A percentile compares a stretch with the other conserved stretches of the same genome.
phyloP scores from a whole-genome alignment of 2,888 invertebrate genomes.

The Drosophila mimica region DNA sequence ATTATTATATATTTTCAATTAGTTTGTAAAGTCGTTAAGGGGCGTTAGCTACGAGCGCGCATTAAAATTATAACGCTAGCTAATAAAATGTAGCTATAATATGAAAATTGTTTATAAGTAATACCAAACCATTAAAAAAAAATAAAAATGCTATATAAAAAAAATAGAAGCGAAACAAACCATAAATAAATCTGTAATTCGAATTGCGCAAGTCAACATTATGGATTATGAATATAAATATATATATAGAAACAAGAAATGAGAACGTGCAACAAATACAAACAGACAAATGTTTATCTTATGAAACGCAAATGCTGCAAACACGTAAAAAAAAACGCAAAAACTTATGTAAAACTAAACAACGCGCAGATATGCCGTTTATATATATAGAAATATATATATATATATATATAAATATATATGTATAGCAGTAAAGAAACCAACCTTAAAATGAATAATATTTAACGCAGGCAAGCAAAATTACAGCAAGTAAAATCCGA shows the following conservation, averaged over 20 bases:
- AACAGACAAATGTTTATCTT: constrained; percentile 60
- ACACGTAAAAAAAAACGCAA: constrained; percentile 38
- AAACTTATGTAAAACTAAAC: constrained; percentile 51
- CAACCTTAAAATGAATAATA: constrained; percentile 36
- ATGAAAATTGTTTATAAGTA: constrained; percentile 80
- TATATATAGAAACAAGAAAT: constrained; percentile 17
- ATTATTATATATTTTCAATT: constrained; percentile 46
- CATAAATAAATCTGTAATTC: constrained; percentile 33
- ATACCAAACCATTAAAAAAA: constrained; percentile 72
- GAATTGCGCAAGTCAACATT: constrained; percentile 62
- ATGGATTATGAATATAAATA: constrained; percentile 10
- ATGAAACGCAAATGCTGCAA: constrained; percentile 50
- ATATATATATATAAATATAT: not conserved
- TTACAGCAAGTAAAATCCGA: constrained; percentile 43
- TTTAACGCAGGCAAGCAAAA: constrained; percentile 43
- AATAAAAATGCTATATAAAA: constrained; percentile 26
- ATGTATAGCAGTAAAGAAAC: constrained; percentile 32
- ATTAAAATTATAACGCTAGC: constrained; percentile 75
- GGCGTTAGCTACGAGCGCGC: constrained; percentile 59
- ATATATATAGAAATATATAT: constrained; percentile 4
- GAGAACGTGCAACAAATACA: constrained; percentile 34
- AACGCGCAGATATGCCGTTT: constrained; percentile 35
- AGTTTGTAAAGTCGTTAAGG: constrained; percentile 57
- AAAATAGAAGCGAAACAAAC: constrained; percentile 17
- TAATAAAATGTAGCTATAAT: constrained; percentile 79